Evolutionary conservation across 53 echinoderm and acorn worm species (phyloP).

Genomic region (Mesocentrotus franciscanus): DNA sequence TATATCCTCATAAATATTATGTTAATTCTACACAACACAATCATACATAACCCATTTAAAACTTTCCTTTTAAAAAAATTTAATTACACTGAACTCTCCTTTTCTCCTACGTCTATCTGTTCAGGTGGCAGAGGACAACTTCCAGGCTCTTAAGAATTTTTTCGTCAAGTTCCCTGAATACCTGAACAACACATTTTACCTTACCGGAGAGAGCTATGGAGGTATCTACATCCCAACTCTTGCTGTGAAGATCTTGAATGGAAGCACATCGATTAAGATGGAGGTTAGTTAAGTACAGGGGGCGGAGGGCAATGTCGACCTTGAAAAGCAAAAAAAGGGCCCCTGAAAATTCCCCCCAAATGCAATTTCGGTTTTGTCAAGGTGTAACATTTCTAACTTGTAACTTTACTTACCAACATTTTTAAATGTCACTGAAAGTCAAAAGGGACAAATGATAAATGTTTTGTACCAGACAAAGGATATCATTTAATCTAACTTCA

Average conservation of each 20-base stretch:
- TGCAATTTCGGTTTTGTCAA: too few relatives aligned
- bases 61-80: not conserved
- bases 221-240: conserved; percentile 92
- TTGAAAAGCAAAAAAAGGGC: too few relatives aligned
- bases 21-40: too few relatives aligned
- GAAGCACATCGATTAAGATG: conserved; percentile 77
- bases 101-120: not conserved
- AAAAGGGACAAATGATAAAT: too few relatives aligned
- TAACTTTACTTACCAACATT: too few relatives aligned
- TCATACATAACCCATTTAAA: not conserved
- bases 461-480: too few relatives aligned
- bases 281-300: conserved; percentile 68
- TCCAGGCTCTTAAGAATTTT: conserved; percentile 80
- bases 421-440: too few relatives aligned
- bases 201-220: conserved; percentile 93
- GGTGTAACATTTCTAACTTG: too few relatives aligned
- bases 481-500: too few relatives aligned
- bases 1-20: too few relatives aligned
- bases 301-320: too few relatives aligned
- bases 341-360: too few relatives aligned
- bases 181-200: conserved; percentile 79
- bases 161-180: conserved; percentile 88
- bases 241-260: conserved; percentile 73
- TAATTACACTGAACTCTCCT: not conserved
- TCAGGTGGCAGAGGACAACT: conserved; percentile 85